Conservation (phyloP, 2,888 invertebrate species). For the Chymomyza procnemis region DNA sequence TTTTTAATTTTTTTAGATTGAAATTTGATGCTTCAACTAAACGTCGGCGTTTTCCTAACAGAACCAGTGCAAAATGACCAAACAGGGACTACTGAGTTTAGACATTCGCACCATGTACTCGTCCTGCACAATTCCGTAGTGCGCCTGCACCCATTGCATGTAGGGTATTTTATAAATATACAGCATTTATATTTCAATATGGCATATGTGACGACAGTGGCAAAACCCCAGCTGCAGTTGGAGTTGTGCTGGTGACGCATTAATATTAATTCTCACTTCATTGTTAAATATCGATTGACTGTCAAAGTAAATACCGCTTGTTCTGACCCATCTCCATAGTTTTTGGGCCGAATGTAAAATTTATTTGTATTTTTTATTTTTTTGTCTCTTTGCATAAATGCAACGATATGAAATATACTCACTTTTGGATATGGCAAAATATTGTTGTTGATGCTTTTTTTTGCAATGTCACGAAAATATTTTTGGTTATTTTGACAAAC, state of each 20-base stretch:
- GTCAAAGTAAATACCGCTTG: slow-evolving; percentile 7
- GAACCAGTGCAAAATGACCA: too few relatives aligned
- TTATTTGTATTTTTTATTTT: too few relatives aligned
- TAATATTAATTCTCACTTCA: slow-evolving; percentile 9
- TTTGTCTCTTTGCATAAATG: background rate
- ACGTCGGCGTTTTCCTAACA: too few relatives aligned
- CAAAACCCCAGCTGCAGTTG: background rate
- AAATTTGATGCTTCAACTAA: too few relatives aligned
- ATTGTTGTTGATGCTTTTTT: background rate
- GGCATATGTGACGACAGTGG: background rate
- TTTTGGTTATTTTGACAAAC: background rate
- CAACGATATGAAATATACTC: background rate
- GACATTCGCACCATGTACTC: too few relatives aligned
- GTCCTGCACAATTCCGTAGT: too few relatives aligned
- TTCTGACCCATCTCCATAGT: background rate
- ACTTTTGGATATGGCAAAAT: background rate
- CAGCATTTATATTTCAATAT: background rate
- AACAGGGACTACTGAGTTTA: too few relatives aligned
- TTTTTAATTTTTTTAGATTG: too few relatives aligned
- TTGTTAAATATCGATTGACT: slow-evolving; percentile 10
- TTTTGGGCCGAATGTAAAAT: background rate
- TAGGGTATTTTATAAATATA: background rate
- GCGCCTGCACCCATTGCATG: too few relatives aligned
- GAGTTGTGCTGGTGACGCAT: background rate
- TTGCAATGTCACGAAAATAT: slow-evolving; percentile 5